These are phyloP conservation scores for Spodoptera litura DNA, from an alignment of 1,140 invertebrate genomes.

Conservation along the genomic window DNA sequence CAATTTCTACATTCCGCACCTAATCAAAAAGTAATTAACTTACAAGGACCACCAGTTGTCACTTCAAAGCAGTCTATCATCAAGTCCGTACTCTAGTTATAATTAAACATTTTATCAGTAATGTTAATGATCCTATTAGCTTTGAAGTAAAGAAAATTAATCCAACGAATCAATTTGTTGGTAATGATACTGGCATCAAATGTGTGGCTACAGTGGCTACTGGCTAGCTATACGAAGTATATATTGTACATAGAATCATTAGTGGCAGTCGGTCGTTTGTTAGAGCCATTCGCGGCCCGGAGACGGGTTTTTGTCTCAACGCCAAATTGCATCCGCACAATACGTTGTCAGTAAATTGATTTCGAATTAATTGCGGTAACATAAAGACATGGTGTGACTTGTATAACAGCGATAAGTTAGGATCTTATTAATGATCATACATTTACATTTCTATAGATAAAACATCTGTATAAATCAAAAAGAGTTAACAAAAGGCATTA, in stretches of 20 bases:
- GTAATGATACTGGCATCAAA: conserved; percentile 40
- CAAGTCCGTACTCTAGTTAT: conserved; percentile 16
- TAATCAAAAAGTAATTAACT: conserved; percentile 41
- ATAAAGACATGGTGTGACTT: conserved; percentile 30
- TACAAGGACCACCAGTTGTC: conserved; percentile 20
- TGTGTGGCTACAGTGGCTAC: conserved; percentile 32
- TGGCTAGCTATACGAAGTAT: conserved; percentile 53
- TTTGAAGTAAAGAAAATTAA: conserved; percentile 20
- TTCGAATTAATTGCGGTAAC: conserved; percentile 76
- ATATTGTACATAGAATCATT: conserved; percentile 78
- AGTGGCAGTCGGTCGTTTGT: conserved; percentile 83
- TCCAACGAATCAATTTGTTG: conserved; percentile 41
- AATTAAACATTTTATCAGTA: conserved; percentile 7
- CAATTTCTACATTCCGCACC: conserved; percentile 9
- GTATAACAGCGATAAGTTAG: conserved; percentile 33
- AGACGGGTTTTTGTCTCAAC: conserved; percentile 82
- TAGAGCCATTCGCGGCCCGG: conserved; percentile 75
- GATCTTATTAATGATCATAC: conserved; percentile 10
- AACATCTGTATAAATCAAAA: not conserved
- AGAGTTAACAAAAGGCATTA: not conserved
- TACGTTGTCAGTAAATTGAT: conserved; percentile 82
- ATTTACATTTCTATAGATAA: conserved; percentile 10
- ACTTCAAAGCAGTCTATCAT: conserved; percentile 3
- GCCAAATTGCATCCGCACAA: conserved; percentile 84
- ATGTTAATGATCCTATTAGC: conserved; percentile 18